These are phyloP conservation scores for Notodonta ziczac DNA, from an alignment of 2,888 invertebrate species.

Conservation along the genomic window DNA sequence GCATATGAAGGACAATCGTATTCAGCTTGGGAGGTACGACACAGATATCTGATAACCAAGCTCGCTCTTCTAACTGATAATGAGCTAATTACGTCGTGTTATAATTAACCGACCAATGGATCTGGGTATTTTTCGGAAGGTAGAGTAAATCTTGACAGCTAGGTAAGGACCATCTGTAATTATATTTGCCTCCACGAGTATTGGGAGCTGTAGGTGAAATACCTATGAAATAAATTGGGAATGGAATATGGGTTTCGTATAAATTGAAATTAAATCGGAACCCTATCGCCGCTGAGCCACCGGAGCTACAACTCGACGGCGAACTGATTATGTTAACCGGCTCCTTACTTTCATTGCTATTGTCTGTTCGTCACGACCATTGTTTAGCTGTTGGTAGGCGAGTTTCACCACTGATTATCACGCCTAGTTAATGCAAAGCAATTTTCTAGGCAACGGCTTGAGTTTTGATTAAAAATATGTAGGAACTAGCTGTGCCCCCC, in stretches of 20 bases:
- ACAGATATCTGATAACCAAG: not conserved
- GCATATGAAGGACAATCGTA: not conserved
- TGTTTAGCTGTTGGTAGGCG: not conserved
- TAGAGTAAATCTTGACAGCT: not conserved
- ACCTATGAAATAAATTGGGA: too few species aligned
- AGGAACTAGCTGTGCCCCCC: too few species aligned
- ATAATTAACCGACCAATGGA: not conserved
- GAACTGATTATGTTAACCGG: conserved; percentile 15
- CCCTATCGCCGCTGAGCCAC: not conserved
- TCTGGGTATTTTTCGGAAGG: not conserved
- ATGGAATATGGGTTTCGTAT: too few species aligned
- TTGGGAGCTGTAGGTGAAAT: too few species aligned
- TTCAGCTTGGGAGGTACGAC: not conserved
- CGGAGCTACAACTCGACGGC: not conserved
- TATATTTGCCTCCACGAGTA: too few species aligned
- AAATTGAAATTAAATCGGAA: not conserved
- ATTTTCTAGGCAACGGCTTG: too few species aligned
- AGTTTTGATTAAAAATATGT: too few species aligned
- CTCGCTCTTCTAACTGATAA: not conserved
- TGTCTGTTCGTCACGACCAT: conserved; percentile 12
- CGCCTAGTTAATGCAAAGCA: not conserved
- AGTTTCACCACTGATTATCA: not conserved
- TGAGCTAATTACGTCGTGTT: not conserved
- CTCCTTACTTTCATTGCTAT: conserved; percentile 28
- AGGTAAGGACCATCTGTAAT: not conserved